phyloP scores from a whole-genome alignment of 2,888 invertebrate genomes.

The Ecliptopera silaceata region DNA sequence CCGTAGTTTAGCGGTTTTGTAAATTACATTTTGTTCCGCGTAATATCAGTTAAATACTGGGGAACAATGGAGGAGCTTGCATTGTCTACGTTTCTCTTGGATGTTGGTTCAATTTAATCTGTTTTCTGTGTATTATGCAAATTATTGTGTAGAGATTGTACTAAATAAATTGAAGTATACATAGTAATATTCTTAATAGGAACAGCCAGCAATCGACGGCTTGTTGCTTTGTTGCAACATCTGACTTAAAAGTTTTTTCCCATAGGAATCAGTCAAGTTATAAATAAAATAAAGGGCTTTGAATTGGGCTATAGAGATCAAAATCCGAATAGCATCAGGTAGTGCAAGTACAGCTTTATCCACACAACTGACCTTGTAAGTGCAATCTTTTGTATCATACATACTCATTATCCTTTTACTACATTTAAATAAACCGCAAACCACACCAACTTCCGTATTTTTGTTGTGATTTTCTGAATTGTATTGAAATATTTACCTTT shows the following conservation, averaged over 20 bases:
- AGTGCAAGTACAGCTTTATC: constrained; percentile 24
- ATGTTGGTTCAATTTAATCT: constrained; percentile 15
- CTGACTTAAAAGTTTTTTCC: background rate
- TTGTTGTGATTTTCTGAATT: constrained; percentile 65
- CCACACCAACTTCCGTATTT: constrained; percentile 63
- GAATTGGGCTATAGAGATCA: constrained; percentile 19
- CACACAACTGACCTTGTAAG: constrained; percentile 39
- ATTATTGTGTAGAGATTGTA: background rate
- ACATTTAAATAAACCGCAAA: constrained; percentile 59
- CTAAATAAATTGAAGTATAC: background rate
- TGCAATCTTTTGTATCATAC: constrained; percentile 39
- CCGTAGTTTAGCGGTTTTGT: constrained; percentile 65
- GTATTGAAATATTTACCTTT: constrained; percentile 31
- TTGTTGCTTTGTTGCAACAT: background rate
- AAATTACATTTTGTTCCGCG: constrained; percentile 62
- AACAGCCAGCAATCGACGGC: no score
- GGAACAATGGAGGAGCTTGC: constrained; percentile 32
- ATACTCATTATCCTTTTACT: constrained; percentile 42
- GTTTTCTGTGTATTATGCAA: background rate
- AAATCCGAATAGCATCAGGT: constrained; percentile 5
- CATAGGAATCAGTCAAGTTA: background rate
- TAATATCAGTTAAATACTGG: constrained; percentile 37
- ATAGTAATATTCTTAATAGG: background rate
- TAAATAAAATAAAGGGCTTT: constrained; percentile 4
- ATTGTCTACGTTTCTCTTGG: constrained; percentile 30